phyloP scores from a whole-genome alignment of 2,797 vertebrate species.

The Sandelia bainsii region DNA sequence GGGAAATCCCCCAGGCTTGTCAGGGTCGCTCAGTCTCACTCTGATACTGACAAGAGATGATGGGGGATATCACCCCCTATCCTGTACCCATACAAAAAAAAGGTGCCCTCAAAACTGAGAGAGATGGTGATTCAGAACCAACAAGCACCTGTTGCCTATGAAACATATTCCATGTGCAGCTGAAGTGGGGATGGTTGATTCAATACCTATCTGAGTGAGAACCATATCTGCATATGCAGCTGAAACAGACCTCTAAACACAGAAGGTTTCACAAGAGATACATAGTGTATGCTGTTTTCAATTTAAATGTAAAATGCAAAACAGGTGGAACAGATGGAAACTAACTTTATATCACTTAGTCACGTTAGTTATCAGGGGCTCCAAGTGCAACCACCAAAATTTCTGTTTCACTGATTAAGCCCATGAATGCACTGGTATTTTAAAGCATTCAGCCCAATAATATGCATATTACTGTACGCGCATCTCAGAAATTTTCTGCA shows the following conservation, averaged over 20 bases:
- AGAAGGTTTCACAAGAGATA: slow-evolving; percentile 24
- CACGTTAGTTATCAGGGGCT: slow-evolving; percentile 4
- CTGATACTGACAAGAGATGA: slow-evolving; percentile 45
- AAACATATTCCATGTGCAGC: slow-evolving; percentile 19
- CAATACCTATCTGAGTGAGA: slow-evolving; percentile 50
- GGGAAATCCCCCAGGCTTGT: slow-evolving; percentile 61
- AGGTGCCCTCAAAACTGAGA: slow-evolving; percentile 52
- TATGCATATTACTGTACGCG: not conserved
- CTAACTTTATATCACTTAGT: not conserved
- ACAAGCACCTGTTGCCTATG: slow-evolving; percentile 61
- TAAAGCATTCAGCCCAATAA: not conserved
- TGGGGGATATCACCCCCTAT: slow-evolving; percentile 36
- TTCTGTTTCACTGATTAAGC: slow-evolving; percentile 1
- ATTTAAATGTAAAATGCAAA: not conserved
- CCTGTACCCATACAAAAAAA: slow-evolving; percentile 52
- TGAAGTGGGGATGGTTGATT: slow-evolving; percentile 43
- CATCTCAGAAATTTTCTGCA: not conserved
- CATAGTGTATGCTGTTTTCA: not conserved
- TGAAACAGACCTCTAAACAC: slow-evolving; percentile 33
- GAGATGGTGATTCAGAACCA: slow-evolving; percentile 27
- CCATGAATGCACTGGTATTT: not conserved
- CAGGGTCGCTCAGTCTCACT: slow-evolving; percentile 61
- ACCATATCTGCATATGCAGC: slow-evolving; percentile 10
- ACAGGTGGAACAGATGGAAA: not conserved
- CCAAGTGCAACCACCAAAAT: not conserved